phyloP scores from a whole-genome alignment of 1,140 invertebrate species.

The Dufourea novaeangliae region DNA sequence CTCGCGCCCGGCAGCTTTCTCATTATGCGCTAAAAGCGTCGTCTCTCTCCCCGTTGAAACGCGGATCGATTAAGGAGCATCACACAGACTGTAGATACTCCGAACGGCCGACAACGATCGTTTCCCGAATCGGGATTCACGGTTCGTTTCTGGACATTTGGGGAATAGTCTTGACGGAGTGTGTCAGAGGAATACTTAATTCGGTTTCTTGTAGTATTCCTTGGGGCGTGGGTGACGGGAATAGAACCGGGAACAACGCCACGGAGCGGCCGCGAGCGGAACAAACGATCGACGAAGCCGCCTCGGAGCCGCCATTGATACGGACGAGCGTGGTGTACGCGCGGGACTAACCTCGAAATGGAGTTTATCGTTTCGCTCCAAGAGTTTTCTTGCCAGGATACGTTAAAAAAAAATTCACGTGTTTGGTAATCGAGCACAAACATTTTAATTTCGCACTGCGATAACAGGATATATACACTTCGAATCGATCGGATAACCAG shows the following conservation, averaged over 20 bases:
- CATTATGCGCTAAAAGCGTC: conserved; percentile 50
- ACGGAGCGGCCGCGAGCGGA: background rate
- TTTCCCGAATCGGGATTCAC: too few species aligned
- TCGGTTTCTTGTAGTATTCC: background rate
- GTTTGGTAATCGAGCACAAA: too few species aligned
- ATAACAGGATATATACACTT: too few species aligned
- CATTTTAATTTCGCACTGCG: too few species aligned
- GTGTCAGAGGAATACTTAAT: too few species aligned
- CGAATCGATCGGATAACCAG: too few species aligned
- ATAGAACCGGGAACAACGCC: background rate
- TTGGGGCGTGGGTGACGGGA: background rate
- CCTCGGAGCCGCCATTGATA: conserved; percentile 79
- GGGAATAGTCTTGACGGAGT: too few species aligned
- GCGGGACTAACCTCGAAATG: conserved; percentile 4
- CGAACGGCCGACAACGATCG: too few species aligned
- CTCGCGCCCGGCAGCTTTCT: conserved; percentile 31
- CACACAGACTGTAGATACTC: too few species aligned
- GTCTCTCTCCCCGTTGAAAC: conserved; percentile 11
- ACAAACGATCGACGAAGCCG: conserved; percentile 49
- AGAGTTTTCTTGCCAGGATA: background rate
- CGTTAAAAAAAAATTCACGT: too few species aligned
- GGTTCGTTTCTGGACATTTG: too few species aligned
- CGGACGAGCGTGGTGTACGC: conserved; percentile 59
- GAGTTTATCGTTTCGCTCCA: background rate
- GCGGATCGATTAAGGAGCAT: conserved; percentile 41